phyloP scores from a whole-genome alignment of 2,888 invertebrate species.

The Aradus depressus region DNA sequence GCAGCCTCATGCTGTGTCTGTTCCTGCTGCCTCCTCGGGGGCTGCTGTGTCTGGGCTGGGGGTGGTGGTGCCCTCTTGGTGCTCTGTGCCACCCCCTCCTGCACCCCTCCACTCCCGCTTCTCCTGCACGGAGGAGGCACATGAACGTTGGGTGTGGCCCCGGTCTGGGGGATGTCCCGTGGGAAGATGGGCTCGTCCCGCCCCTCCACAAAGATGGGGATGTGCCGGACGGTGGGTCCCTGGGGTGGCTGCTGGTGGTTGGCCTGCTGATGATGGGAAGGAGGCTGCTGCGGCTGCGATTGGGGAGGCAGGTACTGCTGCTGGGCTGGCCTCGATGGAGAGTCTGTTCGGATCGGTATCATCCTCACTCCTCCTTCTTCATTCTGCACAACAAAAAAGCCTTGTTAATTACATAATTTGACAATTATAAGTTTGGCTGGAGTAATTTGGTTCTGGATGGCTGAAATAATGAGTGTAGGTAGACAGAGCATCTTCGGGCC shows the following conservation, averaged over 20 bases:
- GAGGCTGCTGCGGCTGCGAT: constrained; percentile 29
- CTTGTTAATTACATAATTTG: constrained; percentile 33
- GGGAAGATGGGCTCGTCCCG: constrained; percentile 67
- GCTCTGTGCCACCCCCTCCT: too few relatives aligned
- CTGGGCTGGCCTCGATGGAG: not conserved
- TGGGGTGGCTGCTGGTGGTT: constrained; percentile 1
- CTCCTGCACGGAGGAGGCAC: too few relatives aligned
- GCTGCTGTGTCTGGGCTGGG: constrained; percentile 24
- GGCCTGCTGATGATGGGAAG: constrained; percentile 4
- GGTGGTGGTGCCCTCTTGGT: too few relatives aligned
- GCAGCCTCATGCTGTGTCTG: constrained; percentile 15
- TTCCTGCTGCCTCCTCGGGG: too few relatives aligned
- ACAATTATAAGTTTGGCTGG: constrained; percentile 35
- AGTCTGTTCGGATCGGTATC: constrained; percentile 8
- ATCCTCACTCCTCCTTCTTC: constrained; percentile 10
- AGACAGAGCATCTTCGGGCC: too few relatives aligned
- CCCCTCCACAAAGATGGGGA: constrained; percentile 81
- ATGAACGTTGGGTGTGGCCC: constrained; percentile 34
- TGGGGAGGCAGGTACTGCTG: constrained; percentile 34
- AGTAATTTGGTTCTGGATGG: too few relatives aligned
- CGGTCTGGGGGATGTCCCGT: constrained; percentile 37
- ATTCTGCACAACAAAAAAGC: too few relatives aligned
- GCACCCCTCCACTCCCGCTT: too few relatives aligned
- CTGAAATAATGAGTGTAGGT: too few relatives aligned
- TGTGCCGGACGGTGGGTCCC: constrained; percentile 52